phyloP scores from a whole-genome alignment of 1,140 invertebrate genomes.

The Drosophila guanche region DNA sequence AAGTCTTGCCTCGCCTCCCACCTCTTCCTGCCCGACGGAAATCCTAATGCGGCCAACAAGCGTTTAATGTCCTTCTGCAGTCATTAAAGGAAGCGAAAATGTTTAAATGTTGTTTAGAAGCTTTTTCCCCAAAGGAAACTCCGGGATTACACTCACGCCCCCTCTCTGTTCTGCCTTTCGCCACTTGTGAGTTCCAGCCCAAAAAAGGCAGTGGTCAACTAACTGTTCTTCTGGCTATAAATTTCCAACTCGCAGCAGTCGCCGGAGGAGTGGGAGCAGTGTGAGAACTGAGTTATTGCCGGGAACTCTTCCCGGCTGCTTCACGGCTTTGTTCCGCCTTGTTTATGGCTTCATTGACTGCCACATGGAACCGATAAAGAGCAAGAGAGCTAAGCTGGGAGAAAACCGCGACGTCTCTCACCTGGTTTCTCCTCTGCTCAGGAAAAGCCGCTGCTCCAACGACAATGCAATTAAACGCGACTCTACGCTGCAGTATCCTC shows the following conservation, averaged over 20 bases:
- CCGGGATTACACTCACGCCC: constrained; percentile 4
- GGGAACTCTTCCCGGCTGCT: background rate
- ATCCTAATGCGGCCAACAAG: constrained; percentile 76
- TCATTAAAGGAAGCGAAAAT: constrained; percentile 64
- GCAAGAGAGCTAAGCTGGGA: constrained; percentile 4
- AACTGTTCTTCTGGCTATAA: constrained; percentile 62
- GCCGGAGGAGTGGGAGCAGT: background rate
- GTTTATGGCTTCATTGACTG: constrained; percentile 46
- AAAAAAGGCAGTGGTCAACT: constrained; percentile 46
- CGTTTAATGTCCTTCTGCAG: constrained; percentile 77
- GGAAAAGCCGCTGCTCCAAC: constrained; percentile 40
- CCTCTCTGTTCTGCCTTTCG: constrained; percentile 1
- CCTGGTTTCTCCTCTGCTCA: constrained; percentile 33
- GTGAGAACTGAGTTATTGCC: constrained; percentile 9
- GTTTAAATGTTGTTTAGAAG: constrained; percentile 55
- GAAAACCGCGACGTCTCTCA: too few relatives aligned
- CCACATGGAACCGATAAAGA: background rate
- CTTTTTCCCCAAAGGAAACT: constrained; percentile 39
- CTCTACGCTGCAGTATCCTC: constrained; percentile 39
- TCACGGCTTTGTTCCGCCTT: constrained; percentile 14
- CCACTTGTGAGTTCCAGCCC: constrained; percentile 15
- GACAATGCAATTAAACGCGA: constrained; percentile 74
- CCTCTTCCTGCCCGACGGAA: constrained; percentile 70
- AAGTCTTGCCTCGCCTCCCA: constrained; percentile 24
- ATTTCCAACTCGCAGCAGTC: constrained; percentile 21